Evolutionary conservation across 2,113 vertebrate species (phyloP).

Genomic region (Pelusios castaneus): DNA sequence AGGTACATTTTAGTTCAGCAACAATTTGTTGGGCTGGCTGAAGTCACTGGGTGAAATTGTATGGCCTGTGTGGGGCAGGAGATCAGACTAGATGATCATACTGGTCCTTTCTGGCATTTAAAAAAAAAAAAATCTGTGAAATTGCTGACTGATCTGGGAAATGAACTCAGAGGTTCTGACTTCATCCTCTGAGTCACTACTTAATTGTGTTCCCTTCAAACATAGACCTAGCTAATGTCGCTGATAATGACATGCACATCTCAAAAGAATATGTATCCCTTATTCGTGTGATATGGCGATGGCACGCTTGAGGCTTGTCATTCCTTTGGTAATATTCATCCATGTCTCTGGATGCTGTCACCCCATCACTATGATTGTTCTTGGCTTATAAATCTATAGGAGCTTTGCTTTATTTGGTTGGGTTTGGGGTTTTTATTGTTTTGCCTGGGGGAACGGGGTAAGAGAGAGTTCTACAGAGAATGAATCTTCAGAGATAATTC

Average conservation of each 20-base stretch:
- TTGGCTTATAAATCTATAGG: not conserved
- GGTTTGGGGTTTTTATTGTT: not conserved
- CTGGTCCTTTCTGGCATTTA: not conserved
- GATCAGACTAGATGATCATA: not conserved
- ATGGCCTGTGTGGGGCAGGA: not conserved
- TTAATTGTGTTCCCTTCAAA: not conserved
- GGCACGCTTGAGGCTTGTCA: not conserved
- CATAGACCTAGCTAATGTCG: not conserved
- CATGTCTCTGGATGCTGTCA: not conserved
- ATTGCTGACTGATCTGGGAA: not conserved
- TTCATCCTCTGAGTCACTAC: not conserved
- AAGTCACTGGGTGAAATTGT: not conserved
- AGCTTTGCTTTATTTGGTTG: not conserved
- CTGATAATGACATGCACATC: not conserved
- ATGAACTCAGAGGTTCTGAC: not conserved
- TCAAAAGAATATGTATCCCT: not conserved
- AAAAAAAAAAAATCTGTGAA: not conserved
- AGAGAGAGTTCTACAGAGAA: not conserved
- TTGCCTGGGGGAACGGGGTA: not conserved
- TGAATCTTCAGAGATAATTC: not conserved
- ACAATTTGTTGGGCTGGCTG: not conserved
- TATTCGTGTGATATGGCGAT: not conserved
- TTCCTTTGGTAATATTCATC: not conserved
- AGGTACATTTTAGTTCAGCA: not conserved
- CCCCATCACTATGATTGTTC: not conserved